Conservation (phyloP, 2,888 invertebrate genomes). For the Loripinus fragilis region DNA sequence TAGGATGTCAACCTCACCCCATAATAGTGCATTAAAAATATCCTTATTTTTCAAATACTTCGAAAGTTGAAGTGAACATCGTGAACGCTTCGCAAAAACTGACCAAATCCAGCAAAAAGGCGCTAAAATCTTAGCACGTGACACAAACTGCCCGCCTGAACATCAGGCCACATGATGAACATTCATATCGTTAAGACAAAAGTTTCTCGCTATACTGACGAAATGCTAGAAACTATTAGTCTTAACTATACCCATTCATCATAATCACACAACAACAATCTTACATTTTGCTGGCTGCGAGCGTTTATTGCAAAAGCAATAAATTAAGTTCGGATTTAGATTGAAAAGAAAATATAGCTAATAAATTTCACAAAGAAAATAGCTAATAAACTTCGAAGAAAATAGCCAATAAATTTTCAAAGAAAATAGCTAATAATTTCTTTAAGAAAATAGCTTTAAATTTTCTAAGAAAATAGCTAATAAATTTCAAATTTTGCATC, state of each 20-base stretch:
- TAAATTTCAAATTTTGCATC: neutral
- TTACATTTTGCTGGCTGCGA: slow-evolving; percentile 12
- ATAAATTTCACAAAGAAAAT: too few species aligned
- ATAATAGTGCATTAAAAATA: too few species aligned
- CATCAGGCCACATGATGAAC: neutral
- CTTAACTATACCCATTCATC: slow-evolving; percentile 4
- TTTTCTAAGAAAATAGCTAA: too few species aligned
- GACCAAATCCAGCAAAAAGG: too few species aligned
- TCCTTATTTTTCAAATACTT: neutral
- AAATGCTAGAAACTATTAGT: slow-evolving; percentile 13
- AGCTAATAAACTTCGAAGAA: too few species aligned
- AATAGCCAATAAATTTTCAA: neutral
- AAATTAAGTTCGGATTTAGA: too few species aligned
- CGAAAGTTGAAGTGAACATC: neutral
- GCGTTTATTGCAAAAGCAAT: slow-evolving; percentile 2
- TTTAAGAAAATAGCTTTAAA: too few species aligned
- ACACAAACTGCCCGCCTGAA: neutral
- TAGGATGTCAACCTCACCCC: neutral
- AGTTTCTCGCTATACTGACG: slow-evolving; percentile 13
- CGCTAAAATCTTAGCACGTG: too few species aligned
- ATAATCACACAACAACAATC: neutral
- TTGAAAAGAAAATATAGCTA: too few species aligned
- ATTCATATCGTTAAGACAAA: slow-evolving; percentile 9
- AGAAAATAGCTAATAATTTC: too few species aligned
- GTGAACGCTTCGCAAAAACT: too few species aligned